phyloP scores from a whole-genome alignment of 1,140 invertebrate species.

The Anoplophora glabripennis region DNA sequence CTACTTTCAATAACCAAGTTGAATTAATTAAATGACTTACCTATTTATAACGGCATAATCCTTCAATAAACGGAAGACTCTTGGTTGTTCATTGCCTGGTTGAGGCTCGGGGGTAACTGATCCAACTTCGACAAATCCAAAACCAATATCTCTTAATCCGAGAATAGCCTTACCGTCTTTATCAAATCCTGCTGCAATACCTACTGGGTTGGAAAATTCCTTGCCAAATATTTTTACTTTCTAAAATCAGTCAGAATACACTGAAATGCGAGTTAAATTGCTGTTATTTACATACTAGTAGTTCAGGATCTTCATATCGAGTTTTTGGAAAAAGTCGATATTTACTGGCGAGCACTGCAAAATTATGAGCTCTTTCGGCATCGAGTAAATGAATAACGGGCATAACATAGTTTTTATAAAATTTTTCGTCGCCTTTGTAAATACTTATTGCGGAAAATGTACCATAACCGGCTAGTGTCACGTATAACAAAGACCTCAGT shows the following conservation, averaged over 20 bases:
- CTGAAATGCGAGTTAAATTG: too few relatives aligned
- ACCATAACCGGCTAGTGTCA: constrained; percentile 28
- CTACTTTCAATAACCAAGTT: neutral
- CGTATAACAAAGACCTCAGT: constrained; percentile 32
- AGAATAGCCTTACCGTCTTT: constrained; percentile 91
- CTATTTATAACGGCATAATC: constrained; percentile 94
- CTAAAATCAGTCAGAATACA: constrained; percentile 47
- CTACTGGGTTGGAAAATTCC: constrained; percentile 83
- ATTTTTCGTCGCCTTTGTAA: constrained; percentile 71
- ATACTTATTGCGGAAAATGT: constrained; percentile 59
- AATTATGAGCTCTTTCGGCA: constrained; percentile 76
- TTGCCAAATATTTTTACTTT: constrained; percentile 68
- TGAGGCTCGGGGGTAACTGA: constrained; percentile 93
- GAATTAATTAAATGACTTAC: constrained; percentile 42
- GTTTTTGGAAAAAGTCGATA: constrained; percentile 67
- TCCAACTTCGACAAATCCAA: constrained; percentile 96
- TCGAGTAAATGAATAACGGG: constrained; percentile 65
- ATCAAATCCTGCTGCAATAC: constrained; percentile 97
- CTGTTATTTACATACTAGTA: constrained; percentile 57
- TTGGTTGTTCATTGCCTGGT: constrained; percentile 85
- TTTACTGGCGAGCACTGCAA: constrained; percentile 72
- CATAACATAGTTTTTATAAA: constrained; percentile 70
- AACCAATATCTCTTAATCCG: constrained; percentile 81
- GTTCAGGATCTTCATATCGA: constrained; percentile 57
- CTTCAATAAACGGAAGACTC: constrained; percentile 83